Evolutionary conservation across 2,797 vertebrate genomes (phyloP), one percentile per base, ranked within the genome.

Genomic region (Lagocephalus sceleratus): DNA sequence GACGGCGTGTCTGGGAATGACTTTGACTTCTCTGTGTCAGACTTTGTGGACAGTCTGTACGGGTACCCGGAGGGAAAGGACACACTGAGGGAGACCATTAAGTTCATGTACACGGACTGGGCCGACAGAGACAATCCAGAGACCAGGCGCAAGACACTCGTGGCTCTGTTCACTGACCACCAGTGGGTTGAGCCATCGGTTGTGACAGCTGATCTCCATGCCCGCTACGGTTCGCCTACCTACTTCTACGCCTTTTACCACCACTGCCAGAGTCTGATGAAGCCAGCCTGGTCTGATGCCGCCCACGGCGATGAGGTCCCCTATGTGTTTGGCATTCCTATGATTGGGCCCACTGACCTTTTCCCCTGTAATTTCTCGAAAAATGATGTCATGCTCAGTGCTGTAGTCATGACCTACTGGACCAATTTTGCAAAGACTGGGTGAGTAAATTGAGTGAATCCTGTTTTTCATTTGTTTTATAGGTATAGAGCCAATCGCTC

Each of bases 101-200:
- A 99, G 84, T 99, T 99, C 81, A 99, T 99, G 97, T 99, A 99
- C 85, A 99, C 97, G 0, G 97, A 99, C 87, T 99, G 97, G 97
- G 97, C 97, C 0, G 97, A 99, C 80, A 90, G 94, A 47, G 96
- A 99, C 85, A 99, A 99, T 80, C 95, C 95, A 0, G 96, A 99
- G 85, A 99, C 95, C 1, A 92, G 97, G 5, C 91, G 97, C 19
- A 99, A 99, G 83, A 99, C 97, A 0, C 87, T 99, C 75, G 95
- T 99, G 83, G 97, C 97, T 3, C 92, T 98, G 23, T 99, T 99
- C 79, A 99, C 97, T 0, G 96, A 99, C 78, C 97, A 99, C 80
- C 97, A 99, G 81, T 99, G 97, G 97, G 97, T 99, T 57, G 97
- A 96, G 79, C 97, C 97, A 0, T 96, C 97, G 0, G 97, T 99